Percentiles rank a stretch among this genome's conserved stretches.
phyloP scores from a whole-genome alignment of 2,113 vertebrate species.

The Stigmatopora nigra region DNA sequence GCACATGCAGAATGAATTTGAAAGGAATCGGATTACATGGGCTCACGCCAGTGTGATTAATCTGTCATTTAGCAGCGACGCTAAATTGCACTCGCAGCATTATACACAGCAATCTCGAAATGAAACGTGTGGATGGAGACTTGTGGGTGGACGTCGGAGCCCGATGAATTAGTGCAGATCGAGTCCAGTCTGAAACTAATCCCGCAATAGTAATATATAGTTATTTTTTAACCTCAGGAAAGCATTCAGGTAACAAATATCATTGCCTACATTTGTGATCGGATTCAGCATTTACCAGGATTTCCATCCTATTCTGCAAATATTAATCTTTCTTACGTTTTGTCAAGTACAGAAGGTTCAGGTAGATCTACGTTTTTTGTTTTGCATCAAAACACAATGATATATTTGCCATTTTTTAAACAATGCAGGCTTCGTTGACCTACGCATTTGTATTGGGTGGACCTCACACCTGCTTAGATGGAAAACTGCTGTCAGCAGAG shows the following conservation, averaged over 20 bases:
- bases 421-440: no score
- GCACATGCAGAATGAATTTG: slow-evolving; percentile 63
- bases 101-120: slow-evolving; percentile 39
- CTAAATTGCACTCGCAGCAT: slow-evolving; percentile 45
- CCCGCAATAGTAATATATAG: slow-evolving; percentile 4
- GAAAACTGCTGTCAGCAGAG: not conserved
- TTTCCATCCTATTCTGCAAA: slow-evolving; percentile 33
- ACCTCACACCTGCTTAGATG: no score
- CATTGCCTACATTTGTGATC: not conserved
- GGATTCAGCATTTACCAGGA: slow-evolving; percentile 2
- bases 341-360: slow-evolving; percentile 9
- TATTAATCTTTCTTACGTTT: slow-evolving; percentile 23
- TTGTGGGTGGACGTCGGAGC: slow-evolving; percentile 22
- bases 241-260: not conserved
- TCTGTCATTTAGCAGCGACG: slow-evolving; percentile 64
- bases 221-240: not conserved
- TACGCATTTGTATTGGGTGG: no score
- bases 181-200: slow-evolving; percentile 9
- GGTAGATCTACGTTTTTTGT: no score
- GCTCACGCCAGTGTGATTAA: slow-evolving; percentile 70
- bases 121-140: slow-evolving; percentile 37
- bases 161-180: slow-evolving; percentile 20
- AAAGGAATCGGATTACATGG: slow-evolving; percentile 70
- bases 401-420: no score
- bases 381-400: no score